These are phyloP conservation scores for Dolichotis patagonum DNA, from an alignment of 2,113 vertebrate genomes.

Conservation along the genomic window DNA sequence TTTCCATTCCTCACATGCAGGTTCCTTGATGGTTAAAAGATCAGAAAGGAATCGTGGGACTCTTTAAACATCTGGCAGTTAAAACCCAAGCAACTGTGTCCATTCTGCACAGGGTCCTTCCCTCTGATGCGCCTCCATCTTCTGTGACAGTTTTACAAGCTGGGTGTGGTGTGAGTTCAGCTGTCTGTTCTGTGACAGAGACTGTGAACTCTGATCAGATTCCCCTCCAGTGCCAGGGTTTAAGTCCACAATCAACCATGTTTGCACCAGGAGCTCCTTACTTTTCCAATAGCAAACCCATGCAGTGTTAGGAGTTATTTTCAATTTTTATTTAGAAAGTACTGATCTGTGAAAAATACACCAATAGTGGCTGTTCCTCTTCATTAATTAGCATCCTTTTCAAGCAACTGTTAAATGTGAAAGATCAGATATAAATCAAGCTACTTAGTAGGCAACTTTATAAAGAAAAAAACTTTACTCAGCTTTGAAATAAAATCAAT, in stretches of 20 bases:
- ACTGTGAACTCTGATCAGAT: slow-evolving; percentile 59
- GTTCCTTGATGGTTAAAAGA: slow-evolving; percentile 43
- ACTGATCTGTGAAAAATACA: slow-evolving; percentile 71
- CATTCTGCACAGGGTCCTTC: slow-evolving; percentile 21
- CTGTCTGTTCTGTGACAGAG: slow-evolving; percentile 70
- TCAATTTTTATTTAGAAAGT: slow-evolving; percentile 69
- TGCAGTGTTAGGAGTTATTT: slow-evolving; percentile 65
- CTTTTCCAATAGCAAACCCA: slow-evolving; percentile 69
- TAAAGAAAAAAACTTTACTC: neutral
- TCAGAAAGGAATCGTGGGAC: slow-evolving; percentile 48
- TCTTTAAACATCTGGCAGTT: slow-evolving; percentile 52
- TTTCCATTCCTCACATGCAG: slow-evolving; percentile 30
- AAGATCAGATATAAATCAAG: slow-evolving; percentile 77
- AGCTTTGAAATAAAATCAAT: slow-evolving; percentile 58
- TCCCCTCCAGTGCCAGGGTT: slow-evolving; percentile 58
- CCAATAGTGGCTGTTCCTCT: slow-evolving; percentile 72
- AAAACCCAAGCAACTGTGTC: slow-evolving; percentile 52
- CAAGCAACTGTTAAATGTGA: slow-evolving; percentile 79
- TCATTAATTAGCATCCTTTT: slow-evolving; percentile 80
- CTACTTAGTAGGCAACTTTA: slow-evolving; percentile 82
- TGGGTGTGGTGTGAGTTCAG: slow-evolving; percentile 62
- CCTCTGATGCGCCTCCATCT: slow-evolving; percentile 55
- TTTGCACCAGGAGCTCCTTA: slow-evolving; percentile 52
- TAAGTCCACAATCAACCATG: slow-evolving; percentile 54
- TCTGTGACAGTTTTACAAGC: slow-evolving; percentile 38